Evolutionary conservation across 2,113 vertebrate genomes (phyloP), one percentile per base, ranked within the genome.

Genomic region (Aphelocoma coerulescens): DNA sequence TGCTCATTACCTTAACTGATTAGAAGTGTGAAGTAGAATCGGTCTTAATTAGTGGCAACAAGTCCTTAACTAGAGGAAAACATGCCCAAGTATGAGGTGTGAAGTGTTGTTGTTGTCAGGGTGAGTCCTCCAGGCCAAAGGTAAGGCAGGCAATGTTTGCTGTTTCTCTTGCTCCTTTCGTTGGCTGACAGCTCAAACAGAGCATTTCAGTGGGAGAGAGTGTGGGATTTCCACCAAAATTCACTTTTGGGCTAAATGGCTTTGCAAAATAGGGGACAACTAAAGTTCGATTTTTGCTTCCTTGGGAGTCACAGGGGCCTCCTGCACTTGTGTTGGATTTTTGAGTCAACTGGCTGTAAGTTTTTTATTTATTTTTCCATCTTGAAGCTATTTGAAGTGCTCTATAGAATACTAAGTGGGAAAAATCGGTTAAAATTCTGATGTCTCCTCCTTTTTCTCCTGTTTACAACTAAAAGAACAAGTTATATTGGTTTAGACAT

Each of bases 351-450:
- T 76, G 49, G 15, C 6, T 86, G 10, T 22, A 35, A 79, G 57
- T 14, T 43, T 72, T 63, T 55, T 17, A 11, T 27, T 82, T 13
- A 2, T 67, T 73, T 51, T 77, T 33, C 20, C 5, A 12, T 20
- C 12, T 30, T 41, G 52, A 72, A 78, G 44, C 7, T 79, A 2
- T 75, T 85, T 81, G 15, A 65, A 65, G 7, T 15, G 4, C 5
- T 67, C 7, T 12, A 0, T 48, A 22, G 7, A 1, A 7, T 0
- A 11, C 7, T 2, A 87, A 75, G 13, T 26, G 8, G 10, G 24
- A n/a, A 71, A 72, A 54, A 1, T 21, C 0, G 1, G 11, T 88
- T 43, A 32, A 30, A 73, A 20, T 72, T 65, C 24, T 30, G 21
- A 3, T 18, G 8, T 9, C 1, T 71, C 13, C 17, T 69, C 20